Evolutionary conservation across 2,797 vertebrate species (phyloP).

Genomic region (Cercopithecus mitis): DNA sequence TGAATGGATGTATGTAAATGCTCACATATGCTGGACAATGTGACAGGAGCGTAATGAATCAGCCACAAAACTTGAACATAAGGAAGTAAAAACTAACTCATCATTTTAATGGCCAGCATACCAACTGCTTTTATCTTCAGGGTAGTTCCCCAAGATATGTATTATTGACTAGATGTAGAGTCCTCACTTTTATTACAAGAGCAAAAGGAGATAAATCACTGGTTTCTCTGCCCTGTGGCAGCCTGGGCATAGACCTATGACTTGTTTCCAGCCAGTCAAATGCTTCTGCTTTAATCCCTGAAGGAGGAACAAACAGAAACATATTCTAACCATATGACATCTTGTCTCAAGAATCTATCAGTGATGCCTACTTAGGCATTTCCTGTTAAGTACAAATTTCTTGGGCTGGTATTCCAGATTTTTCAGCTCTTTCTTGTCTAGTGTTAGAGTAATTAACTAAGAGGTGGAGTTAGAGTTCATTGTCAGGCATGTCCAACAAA

Average conservation of each 20-base stretch:
- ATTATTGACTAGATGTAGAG: not conserved
- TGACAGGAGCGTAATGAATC: not conserved
- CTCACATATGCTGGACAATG: not conserved
- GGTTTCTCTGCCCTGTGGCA: not conserved
- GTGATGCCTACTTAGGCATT: not conserved
- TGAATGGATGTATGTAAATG: not conserved
- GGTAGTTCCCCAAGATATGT: not conserved
- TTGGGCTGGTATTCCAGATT: not conserved
- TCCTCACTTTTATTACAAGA: not conserved
- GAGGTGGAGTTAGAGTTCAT: not conserved
- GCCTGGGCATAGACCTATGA: not conserved
- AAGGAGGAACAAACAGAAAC: not conserved
- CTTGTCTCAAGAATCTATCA: not conserved
- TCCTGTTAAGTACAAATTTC: not conserved
- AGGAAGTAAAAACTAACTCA: not conserved
- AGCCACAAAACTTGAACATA: not conserved
- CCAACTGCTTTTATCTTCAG: not conserved
- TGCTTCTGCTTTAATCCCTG: not conserved
- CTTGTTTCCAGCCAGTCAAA: not conserved
- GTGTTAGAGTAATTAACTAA: not conserved
- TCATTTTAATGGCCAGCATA: not conserved
- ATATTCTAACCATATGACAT: not conserved
- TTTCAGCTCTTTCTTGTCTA: not conserved
- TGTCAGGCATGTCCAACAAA: not conserved
- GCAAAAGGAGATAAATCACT: not conserved